Evolutionary conservation across 2,888 invertebrate genomes (phyloP).

Genomic region (Eupithecia vulgata): DNA sequence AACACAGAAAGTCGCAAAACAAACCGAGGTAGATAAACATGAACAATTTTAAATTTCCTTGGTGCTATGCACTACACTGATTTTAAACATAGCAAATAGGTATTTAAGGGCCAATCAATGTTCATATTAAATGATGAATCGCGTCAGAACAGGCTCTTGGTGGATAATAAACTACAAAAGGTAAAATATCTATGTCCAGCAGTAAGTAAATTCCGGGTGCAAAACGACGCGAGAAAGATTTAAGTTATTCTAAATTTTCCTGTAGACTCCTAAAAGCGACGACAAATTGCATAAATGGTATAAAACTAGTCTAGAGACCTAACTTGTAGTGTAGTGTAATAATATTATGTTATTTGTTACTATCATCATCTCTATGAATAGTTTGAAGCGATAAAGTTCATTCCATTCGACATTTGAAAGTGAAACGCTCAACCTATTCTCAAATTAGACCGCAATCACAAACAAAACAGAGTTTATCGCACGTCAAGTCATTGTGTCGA

Average conservation of each 20-base stretch:
- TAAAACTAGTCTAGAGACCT: not conserved
- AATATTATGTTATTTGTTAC: not conserved
- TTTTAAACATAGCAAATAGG: constrained; percentile 31
- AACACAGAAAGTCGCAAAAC: constrained; percentile 49
- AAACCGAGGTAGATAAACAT: not conserved
- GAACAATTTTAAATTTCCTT: constrained; percentile 42
- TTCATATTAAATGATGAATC: not conserved
- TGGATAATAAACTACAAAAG: too few relatives aligned
- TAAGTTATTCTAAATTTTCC: not conserved
- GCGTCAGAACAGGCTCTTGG: not conserved
- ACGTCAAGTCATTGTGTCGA: constrained; percentile 52
- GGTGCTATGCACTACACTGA: constrained; percentile 60
- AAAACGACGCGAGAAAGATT: not conserved
- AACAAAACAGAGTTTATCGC: constrained; percentile 49
- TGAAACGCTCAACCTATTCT: constrained; percentile 33
- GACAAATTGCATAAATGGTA: not conserved
- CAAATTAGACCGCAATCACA: constrained; percentile 39
- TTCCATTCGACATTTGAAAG: constrained; percentile 27
- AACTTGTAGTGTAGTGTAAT: not conserved
- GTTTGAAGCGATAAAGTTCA: constrained; percentile 12
- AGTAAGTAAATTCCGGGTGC: not conserved
- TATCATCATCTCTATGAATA: not conserved
- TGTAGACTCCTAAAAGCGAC: not conserved
- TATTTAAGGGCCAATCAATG: not conserved
- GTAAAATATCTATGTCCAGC: not conserved